Percentiles rank a stretch among this genome's conserved stretches.
phyloP scores from a whole-genome alignment of 2,797 vertebrate species.

The Podarcis lilfordi region DNA sequence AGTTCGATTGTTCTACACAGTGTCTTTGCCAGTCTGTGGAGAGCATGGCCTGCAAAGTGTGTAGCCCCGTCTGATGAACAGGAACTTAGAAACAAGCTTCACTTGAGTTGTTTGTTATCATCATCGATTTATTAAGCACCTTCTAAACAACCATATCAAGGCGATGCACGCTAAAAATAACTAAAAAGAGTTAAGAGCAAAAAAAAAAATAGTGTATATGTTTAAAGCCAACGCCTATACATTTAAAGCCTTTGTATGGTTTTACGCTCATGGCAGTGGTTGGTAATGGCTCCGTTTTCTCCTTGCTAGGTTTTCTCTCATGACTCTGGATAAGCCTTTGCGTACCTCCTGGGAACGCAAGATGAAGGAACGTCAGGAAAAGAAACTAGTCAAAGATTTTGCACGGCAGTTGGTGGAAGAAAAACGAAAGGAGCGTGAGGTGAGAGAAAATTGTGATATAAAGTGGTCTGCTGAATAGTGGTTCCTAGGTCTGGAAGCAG shows the following conservation, averaged over 20 bases:
- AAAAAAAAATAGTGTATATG: no score
- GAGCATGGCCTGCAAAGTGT: not conserved
- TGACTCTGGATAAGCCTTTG: slow-evolving; percentile 89
- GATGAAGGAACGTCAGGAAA: slow-evolving; percentile 88
- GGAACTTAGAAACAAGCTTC: not conserved
- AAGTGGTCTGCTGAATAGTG: not conserved
- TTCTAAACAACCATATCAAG: no score
- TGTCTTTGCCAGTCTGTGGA: not conserved
- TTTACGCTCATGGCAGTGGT: not conserved
- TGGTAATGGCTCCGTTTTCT: rapidly evolving
- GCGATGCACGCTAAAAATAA: no score
- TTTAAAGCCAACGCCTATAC: not conserved
- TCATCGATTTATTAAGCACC: no score
- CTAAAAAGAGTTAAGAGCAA: no score
- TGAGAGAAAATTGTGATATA: slow-evolving; percentile 30
- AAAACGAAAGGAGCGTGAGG: slow-evolving; percentile 84
- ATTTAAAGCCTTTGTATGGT: not conserved
- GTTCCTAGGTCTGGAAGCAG: not conserved
- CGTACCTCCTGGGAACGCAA: slow-evolving; percentile 90
- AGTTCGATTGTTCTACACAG: not conserved
- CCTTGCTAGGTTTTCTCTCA: slow-evolving; percentile 86
- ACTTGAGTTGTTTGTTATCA: no score
- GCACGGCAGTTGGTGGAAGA: slow-evolving; percentile 85
- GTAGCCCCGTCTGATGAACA: not conserved
- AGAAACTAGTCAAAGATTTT: slow-evolving; percentile 80